Percentiles rank a stretch among this genome's conserved stretches.
Conservation (phyloP, 2,888 invertebrate species). For the Calameuta idolon region DNA sequence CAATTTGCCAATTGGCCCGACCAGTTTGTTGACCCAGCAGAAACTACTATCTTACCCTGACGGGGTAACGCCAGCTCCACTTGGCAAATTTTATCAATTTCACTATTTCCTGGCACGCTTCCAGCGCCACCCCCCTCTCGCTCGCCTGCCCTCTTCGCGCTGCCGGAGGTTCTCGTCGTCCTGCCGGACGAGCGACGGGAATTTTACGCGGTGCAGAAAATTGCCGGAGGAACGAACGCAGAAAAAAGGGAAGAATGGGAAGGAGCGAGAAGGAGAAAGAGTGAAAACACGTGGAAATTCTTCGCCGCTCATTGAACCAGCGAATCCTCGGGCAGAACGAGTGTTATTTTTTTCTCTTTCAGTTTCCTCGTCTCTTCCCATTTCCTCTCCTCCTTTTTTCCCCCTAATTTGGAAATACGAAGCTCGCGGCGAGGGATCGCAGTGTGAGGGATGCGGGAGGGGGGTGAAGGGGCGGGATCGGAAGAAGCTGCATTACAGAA, state of each 20-base stretch:
- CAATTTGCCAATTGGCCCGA: slow-evolving; percentile 48
- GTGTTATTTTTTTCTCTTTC: not conserved
- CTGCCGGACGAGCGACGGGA: not conserved
- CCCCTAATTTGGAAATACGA: not conserved
- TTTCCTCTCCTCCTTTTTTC: not conserved
- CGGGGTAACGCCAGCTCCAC: slow-evolving; percentile 31
- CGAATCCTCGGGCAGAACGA: not conserved
- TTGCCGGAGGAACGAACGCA: not conserved
- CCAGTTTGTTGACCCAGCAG: slow-evolving; percentile 48
- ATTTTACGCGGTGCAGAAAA: not conserved
- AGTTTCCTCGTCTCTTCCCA: not conserved
- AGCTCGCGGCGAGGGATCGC: not conserved
- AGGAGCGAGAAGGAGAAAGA: not conserved
- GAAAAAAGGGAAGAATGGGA: not conserved
- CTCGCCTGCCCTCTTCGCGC: not conserved
- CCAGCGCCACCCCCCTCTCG: slow-evolving; percentile 30
- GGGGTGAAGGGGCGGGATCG: not conserved
- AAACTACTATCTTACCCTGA: slow-evolving; percentile 39
- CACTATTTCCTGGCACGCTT: slow-evolving; percentile 48
- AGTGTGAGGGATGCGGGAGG: not conserved
- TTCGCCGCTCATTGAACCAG: not conserved
- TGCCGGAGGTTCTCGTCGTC: not conserved
- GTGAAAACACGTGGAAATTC: not conserved
- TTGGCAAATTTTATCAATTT: slow-evolving; percentile 57
- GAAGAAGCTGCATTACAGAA: not conserved